Conservation (phyloP, 37 sponge, comb jelly and placozoan species). For the Petrosia ficiformis region DNA sequence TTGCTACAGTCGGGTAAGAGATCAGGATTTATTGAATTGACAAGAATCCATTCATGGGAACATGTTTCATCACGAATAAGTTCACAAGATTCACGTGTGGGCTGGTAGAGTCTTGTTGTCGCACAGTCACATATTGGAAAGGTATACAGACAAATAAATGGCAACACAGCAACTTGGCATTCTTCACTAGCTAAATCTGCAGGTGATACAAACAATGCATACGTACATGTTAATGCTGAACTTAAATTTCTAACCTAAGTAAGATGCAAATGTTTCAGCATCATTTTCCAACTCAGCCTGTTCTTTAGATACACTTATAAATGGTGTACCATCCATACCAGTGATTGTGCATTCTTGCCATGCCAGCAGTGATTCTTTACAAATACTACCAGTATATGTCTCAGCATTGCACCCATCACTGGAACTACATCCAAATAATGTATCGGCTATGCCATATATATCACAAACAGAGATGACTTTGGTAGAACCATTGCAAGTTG, state of each 20-base stretch:
- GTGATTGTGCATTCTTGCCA: background rate
- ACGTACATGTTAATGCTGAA: too few relatives aligned
- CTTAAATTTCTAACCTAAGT: background rate
- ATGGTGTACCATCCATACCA: background rate
- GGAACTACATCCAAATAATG: too few relatives aligned
- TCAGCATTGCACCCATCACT: background rate
- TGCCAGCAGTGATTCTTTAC: background rate
- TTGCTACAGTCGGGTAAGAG: background rate
- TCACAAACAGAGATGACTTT: too few relatives aligned
- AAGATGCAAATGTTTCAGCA: background rate
- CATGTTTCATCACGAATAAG: background rate
- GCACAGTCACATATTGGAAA: background rate
- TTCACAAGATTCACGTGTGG: background rate
- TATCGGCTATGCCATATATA: too few relatives aligned
- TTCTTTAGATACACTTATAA: background rate
- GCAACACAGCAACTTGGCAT: background rate
- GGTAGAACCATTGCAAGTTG: too few relatives aligned
- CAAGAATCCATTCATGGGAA: background rate
- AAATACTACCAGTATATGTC: background rate
- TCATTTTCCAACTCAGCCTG: background rate
- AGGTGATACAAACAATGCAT: too few relatives aligned
- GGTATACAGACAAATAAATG: background rate
- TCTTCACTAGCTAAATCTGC: background rate
- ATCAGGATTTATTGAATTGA: background rate
- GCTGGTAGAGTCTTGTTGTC: background rate